Percentiles rank a stretch among this genome's conserved stretches.
Evolutionary conservation across 2,888 invertebrate genomes (phyloP).

Genomic region (Ophion costatus): DNA sequence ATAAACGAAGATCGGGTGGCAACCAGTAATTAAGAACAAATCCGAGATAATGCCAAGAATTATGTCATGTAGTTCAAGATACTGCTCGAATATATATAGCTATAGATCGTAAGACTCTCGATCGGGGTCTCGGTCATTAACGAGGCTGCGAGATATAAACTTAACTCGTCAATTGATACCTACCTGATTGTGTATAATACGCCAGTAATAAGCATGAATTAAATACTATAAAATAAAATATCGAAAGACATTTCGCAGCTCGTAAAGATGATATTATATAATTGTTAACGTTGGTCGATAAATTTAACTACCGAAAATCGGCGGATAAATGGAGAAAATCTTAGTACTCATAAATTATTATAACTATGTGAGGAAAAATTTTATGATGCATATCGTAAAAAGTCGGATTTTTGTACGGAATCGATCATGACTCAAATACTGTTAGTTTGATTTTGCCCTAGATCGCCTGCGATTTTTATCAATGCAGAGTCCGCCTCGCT

Average conservation of each 20-base stretch:
- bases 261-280: background rate
- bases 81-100: conserved; percentile 1
- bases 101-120: conserved; percentile 25
- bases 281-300: background rate
- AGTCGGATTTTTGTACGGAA: no score
- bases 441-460: background rate
- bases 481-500: background rate
- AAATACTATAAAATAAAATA: background rate
- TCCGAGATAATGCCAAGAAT: conserved; percentile 39
- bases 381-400: no score
- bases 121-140: conserved; percentile 63
- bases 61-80: conserved; percentile 24
- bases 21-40: conserved; percentile 39
- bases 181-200: background rate
- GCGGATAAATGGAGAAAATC: background rate
- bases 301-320: background rate
- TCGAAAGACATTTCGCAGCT: background rate
- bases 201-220: conserved; percentile 4
- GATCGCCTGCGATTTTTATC: background rate
- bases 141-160: conserved; percentile 40
- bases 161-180: conserved; percentile 25
- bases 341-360: no score
- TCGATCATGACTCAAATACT: no score
- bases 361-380: no score
- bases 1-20: conserved; percentile 7